Percentiles rank a stretch among this genome's conserved stretches.
Evolutionary conservation across 2,113 vertebrate genomes (phyloP).

Genomic region (Pomatostomus ruficeps): DNA sequence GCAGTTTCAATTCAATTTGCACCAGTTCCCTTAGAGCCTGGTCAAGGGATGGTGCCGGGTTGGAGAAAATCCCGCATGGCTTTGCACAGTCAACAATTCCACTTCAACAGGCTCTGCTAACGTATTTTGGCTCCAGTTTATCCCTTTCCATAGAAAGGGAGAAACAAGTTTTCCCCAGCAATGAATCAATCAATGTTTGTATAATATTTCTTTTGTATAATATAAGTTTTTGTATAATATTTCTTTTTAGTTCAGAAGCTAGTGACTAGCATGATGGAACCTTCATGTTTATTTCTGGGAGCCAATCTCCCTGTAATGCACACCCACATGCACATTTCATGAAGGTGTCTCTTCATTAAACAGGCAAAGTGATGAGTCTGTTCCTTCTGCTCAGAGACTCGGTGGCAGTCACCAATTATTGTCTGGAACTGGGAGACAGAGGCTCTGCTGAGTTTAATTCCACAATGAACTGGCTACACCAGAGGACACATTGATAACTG

Average conservation of each 20-base stretch:
- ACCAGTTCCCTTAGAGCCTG: background rate
- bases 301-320: background rate
- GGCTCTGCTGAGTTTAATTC: background rate
- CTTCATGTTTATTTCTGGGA: background rate
- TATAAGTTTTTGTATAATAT: background rate
- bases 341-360: background rate
- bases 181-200: background rate
- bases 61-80: fast-evolving
- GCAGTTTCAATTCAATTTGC: background rate
- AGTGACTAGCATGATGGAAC: background rate
- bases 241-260: background rate
- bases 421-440: background rate
- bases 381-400: background rate
- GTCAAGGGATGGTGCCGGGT: fast-evolving
- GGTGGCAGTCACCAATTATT: background rate
- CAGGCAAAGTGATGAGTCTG: background rate
- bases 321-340: fast-evolving
- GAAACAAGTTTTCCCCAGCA: background rate
- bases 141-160: background rate
- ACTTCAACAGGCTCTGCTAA: background rate
- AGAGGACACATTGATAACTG: background rate
- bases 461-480: background rate
- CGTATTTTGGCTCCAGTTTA: background rate
- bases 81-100: background rate
- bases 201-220: background rate